These are phyloP conservation scores for Heteromurus nitidus DNA, from an alignment of 2,888 invertebrate genomes.

Conservation along the genomic window DNA sequence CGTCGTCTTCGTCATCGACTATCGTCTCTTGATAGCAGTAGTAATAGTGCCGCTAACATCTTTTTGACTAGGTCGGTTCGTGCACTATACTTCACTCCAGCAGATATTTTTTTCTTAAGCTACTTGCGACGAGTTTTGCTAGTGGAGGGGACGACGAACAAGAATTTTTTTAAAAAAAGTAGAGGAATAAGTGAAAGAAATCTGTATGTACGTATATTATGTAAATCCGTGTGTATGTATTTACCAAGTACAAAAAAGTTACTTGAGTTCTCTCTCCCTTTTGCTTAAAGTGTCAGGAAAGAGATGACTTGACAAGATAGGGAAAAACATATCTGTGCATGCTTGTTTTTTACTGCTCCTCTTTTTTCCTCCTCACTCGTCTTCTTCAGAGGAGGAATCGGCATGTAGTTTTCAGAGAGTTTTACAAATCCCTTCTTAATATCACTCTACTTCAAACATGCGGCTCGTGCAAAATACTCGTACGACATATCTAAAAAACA, in stretches of 20 bases:
- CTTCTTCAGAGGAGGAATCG: background rate
- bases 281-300: slow-evolving; percentile 44
- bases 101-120: slow-evolving; percentile 46
- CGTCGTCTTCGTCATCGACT: no score
- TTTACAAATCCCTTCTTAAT: slow-evolving; percentile 30
- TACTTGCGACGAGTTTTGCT: no score
- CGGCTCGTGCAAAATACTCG: slow-evolving; percentile 21
- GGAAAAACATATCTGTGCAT: slow-evolving; percentile 53
- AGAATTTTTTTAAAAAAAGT: background rate
- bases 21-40: slow-evolving; percentile 48
- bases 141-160: slow-evolving; percentile 22
- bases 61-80: slow-evolving; percentile 61
- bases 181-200: slow-evolving; percentile 14
- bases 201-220: slow-evolving; percentile 38
- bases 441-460: slow-evolving; percentile 13
- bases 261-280: slow-evolving; percentile 31
- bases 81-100: slow-evolving; percentile 27
- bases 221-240: slow-evolving; percentile 28
- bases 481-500: background rate
- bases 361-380: slow-evolving; percentile 20
- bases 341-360: slow-evolving; percentile 34
- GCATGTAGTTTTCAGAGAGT: slow-evolving; percentile 5
- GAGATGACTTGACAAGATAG: slow-evolving; percentile 58
- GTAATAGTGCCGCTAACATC: slow-evolving; percentile 67
- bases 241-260: slow-evolving; percentile 35